Evolutionary conservation across 23 tunicate species (phyloP).

Genomic region (Phallusia fumigata): DNA sequence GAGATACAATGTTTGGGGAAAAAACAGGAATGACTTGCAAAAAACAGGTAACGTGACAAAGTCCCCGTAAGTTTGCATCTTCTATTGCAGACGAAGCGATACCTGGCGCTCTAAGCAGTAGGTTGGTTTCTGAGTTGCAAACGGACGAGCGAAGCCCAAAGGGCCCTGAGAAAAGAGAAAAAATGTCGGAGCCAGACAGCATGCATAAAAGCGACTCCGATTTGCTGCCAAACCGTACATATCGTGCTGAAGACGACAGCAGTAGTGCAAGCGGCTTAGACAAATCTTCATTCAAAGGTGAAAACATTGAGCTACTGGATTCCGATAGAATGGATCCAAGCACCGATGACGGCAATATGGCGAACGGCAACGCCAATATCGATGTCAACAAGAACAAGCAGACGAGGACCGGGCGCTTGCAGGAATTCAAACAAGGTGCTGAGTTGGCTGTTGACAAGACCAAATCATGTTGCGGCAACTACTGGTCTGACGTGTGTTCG

Average conservation of each 20-base stretch:
- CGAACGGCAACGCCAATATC: constrained; percentile 1
- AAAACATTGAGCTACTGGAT: background rate
- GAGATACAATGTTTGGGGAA: too few species aligned
- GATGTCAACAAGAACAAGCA: background rate
- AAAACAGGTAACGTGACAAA: too few species aligned
- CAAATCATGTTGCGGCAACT: constrained; percentile 30
- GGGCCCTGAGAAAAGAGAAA: background rate
- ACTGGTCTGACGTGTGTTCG: constrained; percentile 49
- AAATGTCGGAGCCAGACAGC: constrained; percentile 7
- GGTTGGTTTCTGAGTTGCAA: too few species aligned
- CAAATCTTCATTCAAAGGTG: background rate
- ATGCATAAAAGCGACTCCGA: background rate
- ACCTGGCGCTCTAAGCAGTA: too few species aligned
- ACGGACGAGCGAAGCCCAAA: too few species aligned
- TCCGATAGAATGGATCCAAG: background rate
- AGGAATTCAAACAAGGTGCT: constrained; percentile 32
- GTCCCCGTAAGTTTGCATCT: too few species aligned
- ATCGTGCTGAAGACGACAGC: background rate
- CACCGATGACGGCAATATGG: background rate
- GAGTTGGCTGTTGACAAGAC: constrained; percentile 25
- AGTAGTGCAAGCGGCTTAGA: background rate
- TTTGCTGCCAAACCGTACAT: background rate
- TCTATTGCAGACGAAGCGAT: too few species aligned
- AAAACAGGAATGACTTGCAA: too few species aligned
- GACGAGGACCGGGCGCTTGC: background rate